A percentile compares a stretch with the other conserved stretches of the same genome.
Conservation (phyloP, 2,888 invertebrate species). For the Abrostola tripartita region DNA sequence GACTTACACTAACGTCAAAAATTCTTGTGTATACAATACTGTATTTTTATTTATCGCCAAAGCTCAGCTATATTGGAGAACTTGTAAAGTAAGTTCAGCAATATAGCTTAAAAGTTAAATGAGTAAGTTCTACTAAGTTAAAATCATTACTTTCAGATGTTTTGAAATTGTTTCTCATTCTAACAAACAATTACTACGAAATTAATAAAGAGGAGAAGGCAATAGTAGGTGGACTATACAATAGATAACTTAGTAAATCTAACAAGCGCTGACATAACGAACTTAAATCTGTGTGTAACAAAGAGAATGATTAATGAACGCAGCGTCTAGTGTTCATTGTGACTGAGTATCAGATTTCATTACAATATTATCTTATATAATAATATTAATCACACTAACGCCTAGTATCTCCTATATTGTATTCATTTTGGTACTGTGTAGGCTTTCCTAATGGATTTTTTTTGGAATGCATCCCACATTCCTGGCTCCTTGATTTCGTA, state of each 20-base stretch:
- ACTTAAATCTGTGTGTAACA: neutral
- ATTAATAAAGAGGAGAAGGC: neutral
- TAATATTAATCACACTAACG: neutral
- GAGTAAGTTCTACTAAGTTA: too few relatives aligned
- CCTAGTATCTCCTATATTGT: neutral
- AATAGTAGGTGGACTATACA: neutral
- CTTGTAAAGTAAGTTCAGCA: too few relatives aligned
- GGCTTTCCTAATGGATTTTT: neutral
- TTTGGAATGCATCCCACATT: too few relatives aligned
- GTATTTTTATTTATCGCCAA: too few relatives aligned
- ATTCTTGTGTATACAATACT: too few relatives aligned
- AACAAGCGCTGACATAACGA: neutral
- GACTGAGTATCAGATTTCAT: neutral
- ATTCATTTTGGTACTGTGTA: neutral
- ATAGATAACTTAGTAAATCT: neutral
- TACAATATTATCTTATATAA: neutral
- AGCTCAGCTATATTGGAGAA: too few relatives aligned
- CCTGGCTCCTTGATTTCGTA: too few relatives aligned
- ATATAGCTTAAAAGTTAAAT: too few relatives aligned
- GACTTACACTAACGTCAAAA: too few relatives aligned
- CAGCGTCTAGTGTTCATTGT: neutral
- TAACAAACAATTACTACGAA: too few relatives aligned
- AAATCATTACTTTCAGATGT: too few relatives aligned
- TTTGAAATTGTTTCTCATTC: too few relatives aligned
- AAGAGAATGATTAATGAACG: conserved; percentile 3